Evolutionary conservation across 1,140 invertebrate genomes (phyloP), one percentile per base, ranked within the genome.

Genomic region (Sarcophaga peregrina): DNA sequence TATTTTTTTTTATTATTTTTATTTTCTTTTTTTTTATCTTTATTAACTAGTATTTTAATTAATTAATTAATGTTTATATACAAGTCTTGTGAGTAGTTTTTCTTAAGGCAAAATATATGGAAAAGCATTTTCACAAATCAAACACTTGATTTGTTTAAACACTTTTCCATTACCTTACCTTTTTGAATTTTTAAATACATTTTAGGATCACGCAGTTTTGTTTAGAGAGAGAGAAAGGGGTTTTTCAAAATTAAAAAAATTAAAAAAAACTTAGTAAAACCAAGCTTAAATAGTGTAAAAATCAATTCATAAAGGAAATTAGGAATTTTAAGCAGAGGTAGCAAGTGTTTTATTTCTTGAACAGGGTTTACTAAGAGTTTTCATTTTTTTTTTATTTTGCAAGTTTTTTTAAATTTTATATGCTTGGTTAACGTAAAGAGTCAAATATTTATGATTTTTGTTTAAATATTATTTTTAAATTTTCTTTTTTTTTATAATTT

Each of bases 61-160:
- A 82, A 45, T 73, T 80, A 85, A 83, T 80, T 76, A 48, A 62
- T 78, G 6, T 87, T 87, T 68, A 68, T 68, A 87, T 88, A 88
- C 87, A 88, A 88, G 87, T 88, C 87, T 88, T 88, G 87, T 88
- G 87, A 86, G 87, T 88, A 88, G 87, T 86, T 86, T 88, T 50
- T 15, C 8, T 20, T 17, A 48, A 17, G 47, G 5, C 48, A 50
- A 52, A 10, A 20, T 25, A 78, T 11, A 10, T 10, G 62, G n/a
- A 37, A 37, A 37, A 37, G 4, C 4, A 1, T 37, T 37, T 37
- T 37, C 25, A 37, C 25, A 37, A 1, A 52, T 52, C 45, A 10
- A 45, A 13, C 45, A 9, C 37, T 10, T 74, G 25, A 48, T 76
- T n/a, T 76, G 15, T 48, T 76, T 76, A 4, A 76, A n/a, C 1